phyloP scores from a whole-genome alignment of 2,113 vertebrate species.

The Equus przewalskii region DNA sequence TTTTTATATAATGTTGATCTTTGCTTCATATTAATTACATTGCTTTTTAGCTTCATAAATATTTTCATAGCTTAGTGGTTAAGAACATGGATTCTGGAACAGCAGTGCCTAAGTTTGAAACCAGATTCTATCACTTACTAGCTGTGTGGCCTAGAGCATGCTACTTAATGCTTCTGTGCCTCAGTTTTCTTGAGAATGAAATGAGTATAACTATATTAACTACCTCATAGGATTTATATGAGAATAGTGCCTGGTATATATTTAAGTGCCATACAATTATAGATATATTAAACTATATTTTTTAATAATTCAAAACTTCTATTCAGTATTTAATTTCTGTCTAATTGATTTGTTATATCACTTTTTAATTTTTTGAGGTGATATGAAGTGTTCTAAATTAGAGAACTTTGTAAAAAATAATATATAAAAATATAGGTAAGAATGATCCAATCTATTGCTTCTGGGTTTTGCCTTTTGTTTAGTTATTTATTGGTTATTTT shows the following conservation, averaged over 20 bases:
- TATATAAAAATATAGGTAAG: background rate
- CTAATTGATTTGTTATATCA: background rate
- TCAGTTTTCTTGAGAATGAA: conserved; percentile 46
- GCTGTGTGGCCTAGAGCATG: background rate
- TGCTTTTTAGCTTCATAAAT: conserved; percentile 15
- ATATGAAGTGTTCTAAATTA: conserved; percentile 21
- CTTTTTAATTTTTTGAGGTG: conserved; percentile 37
- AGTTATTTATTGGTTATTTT: background rate
- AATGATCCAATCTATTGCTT: background rate
- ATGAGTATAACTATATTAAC: background rate
- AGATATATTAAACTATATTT: conserved; percentile 39
- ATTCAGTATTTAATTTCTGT: conserved; percentile 23
- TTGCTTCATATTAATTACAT: conserved; percentile 55
- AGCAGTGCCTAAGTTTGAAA: conserved; percentile 1
- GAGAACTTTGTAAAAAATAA: conserved; percentile 23
- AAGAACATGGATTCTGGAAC: background rate
- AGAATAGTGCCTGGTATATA: conserved; percentile 7
- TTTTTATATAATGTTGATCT: conserved; percentile 22
- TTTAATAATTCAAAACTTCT: conserved; percentile 19
- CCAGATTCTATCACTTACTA: background rate
- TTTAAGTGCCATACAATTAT: conserved; percentile 24
- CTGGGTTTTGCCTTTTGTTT: background rate
- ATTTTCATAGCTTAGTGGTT: conserved; percentile 35
- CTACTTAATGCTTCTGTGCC: background rate
- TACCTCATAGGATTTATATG: background rate